Evolutionary conservation across 1,140 invertebrate species (phyloP).

Genomic region (Drosophila pallidifrons): DNA sequence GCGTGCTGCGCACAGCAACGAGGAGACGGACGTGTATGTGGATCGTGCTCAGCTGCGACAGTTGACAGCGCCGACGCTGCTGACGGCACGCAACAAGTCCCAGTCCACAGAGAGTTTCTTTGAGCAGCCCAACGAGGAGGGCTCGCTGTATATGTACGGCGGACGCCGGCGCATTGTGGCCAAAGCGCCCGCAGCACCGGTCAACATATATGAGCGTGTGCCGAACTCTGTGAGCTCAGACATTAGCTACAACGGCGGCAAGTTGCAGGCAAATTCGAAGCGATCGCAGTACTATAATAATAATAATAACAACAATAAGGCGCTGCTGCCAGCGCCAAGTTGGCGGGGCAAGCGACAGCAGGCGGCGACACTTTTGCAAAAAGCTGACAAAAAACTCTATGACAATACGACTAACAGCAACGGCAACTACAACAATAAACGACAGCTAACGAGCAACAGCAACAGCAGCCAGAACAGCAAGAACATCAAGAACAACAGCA

Average conservation of each 20-base stretch:
- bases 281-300: conserved; percentile 34
- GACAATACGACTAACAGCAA: conserved; percentile 66
- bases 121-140: conserved; percentile 80
- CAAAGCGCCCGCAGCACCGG: conserved; percentile 60
- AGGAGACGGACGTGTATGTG: conserved; percentile 63
- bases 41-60: conserved; percentile 68
- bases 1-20: conserved; percentile 28
- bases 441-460: conserved; percentile 71
- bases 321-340: conserved; percentile 67
- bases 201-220: conserved; percentile 77
- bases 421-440: conserved; percentile 55
- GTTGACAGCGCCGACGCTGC: conserved; percentile 54
- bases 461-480: conserved; percentile 35
- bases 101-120: conserved; percentile 81
- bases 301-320: conserved; percentile 36
- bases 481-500: conserved; percentile 30
- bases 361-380: conserved; percentile 48
- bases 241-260: conserved; percentile 39
- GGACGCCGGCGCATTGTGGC: conserved; percentile 71
- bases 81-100: conserved; percentile 69
- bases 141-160: conserved; percentile 81
- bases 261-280: conserved; percentile 26
- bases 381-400: conserved; percentile 78
- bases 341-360: conserved; percentile 74
- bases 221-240: conserved; percentile 61